Conservation (phyloP, 1,140 invertebrate genomes). For the Drosophila lini region DNA sequence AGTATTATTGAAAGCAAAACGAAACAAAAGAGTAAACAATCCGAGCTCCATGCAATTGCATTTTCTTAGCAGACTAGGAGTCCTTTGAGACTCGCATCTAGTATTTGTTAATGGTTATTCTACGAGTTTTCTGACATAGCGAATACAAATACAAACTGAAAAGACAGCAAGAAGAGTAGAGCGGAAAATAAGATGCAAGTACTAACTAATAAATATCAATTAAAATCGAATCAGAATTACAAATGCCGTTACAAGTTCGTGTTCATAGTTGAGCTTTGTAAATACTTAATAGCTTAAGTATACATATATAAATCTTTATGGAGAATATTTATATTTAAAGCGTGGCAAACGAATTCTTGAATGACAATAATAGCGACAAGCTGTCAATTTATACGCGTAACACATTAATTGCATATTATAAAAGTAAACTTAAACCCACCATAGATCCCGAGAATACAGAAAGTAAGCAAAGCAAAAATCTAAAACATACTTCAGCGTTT, state of each 20-base stretch:
- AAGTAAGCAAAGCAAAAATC: slow-evolving; percentile 1
- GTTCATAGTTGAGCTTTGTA: slow-evolving; percentile 79
- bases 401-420: slow-evolving; percentile 38
- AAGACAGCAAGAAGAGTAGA: slow-evolving; percentile 40
- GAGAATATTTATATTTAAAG: slow-evolving; percentile 47
- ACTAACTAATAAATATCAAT: slow-evolving; percentile 14
- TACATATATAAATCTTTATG: slow-evolving; percentile 58
- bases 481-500: slow-evolving; percentile 22
- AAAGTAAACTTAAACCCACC: slow-evolving; percentile 26
- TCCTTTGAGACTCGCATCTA: slow-evolving; percentile 34
- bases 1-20: slow-evolving; percentile 50
- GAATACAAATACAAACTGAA: slow-evolving; percentile 10
- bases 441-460: slow-evolving; percentile 16
- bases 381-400: slow-evolving; percentile 56
- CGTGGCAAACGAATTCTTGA: slow-evolving; percentile 58
- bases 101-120: slow-evolving; percentile 53
- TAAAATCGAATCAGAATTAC: slow-evolving; percentile 52
- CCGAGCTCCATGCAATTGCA: slow-evolving; percentile 28
- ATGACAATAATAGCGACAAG: slow-evolving; percentile 45
- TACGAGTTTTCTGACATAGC: slow-evolving; percentile 31
- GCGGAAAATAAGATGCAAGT: slow-evolving; percentile 4
- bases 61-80: slow-evolving; percentile 37
- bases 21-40: slow-evolving; percentile 26
- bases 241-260: slow-evolving; percentile 72
- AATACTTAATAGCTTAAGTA: slow-evolving; percentile 83